These are phyloP conservation scores for Numida meleagris DNA, from an alignment of 2,113 vertebrate species.

Conservation along the genomic window DNA sequence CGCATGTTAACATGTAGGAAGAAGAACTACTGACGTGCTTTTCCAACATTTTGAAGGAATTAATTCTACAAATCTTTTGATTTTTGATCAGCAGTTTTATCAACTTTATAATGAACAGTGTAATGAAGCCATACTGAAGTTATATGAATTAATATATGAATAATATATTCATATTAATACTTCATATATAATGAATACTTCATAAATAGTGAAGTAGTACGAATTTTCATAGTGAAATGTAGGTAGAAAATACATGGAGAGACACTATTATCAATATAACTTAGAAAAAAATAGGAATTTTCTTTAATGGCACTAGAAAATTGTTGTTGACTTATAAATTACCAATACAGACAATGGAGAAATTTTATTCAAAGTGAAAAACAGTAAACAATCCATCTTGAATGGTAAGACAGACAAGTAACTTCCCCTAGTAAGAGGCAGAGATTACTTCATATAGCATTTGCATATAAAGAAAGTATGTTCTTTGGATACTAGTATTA, in stretches of 20 bases:
- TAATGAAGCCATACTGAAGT: background rate
- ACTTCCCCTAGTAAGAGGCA: background rate
- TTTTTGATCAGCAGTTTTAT: background rate
- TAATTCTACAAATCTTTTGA: background rate
- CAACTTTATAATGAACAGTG: rapidly evolving
- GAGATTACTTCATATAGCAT: background rate
- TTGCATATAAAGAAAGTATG: rapidly evolving
- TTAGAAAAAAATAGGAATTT: background rate
- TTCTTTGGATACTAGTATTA: background rate
- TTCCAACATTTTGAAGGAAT: background rate
- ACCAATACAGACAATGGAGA: background rate
- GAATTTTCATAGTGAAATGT: background rate
- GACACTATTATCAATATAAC: rapidly evolving
- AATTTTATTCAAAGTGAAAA: background rate
- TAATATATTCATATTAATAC: no score
- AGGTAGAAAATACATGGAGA: background rate
- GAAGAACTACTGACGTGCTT: background rate
- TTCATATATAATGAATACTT: no score
- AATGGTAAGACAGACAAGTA: background rate
- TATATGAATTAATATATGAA: no score
- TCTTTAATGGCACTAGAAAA: background rate
- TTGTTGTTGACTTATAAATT: background rate
- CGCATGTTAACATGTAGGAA: rapidly evolving
- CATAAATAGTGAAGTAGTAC: no score
- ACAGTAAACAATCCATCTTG: background rate